Base-by-base conservation (phyloP, 2,113 vertebrate genomes). In the Neolamprologus toae region DNA sequence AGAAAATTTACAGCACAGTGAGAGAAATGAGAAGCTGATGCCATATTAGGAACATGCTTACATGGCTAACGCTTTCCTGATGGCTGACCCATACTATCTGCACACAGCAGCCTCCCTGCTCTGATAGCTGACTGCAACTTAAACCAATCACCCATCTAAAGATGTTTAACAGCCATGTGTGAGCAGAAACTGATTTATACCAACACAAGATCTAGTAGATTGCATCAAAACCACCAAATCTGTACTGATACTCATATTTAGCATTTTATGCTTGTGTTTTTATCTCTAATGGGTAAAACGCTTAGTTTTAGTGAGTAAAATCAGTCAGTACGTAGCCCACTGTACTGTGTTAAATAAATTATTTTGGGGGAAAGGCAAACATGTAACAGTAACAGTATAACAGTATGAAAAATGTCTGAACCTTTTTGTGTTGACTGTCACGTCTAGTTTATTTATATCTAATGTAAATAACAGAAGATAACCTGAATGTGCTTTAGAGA, bases 351-450 rank as follows among this genome's bases (percentile, higher is more conserved):
- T 66, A 66, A 35, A 35, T 35, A 66, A 0, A n/a, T 63, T 35
- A 2, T 63, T 63, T 7, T 0, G 9, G 31, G 9, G 10, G 31
- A n/a, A 35, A 66, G 35, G 61, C 31, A 66, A 35, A 63, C 31
- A 35, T 0, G 6, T 31, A 61, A 31, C 14, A 11, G n/a, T 53
- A n/a, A 53, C 9, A 59, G 55, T 9, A 6, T 61, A 61, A 61
- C 17, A 66, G 31, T 66, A 35, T 66, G 6, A 5, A 66, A 66
- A n/a, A 37, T 66, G 0, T 66, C 16, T 61, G 0, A 61, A 61
- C 9, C 4, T 10, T 1, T 61, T 33, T 33, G 16, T 1, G 16
- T 33, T 19, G 0, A 33, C 57, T 0, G 1, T 33, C 28, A 61
- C 3, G 16, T 33, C 61, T 37, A 37, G 33, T 66, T 66, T 21